These are phyloP conservation scores for Mimumesa dahlbomi DNA, from an alignment of 2,888 invertebrate genomes.

Conservation along the genomic window DNA sequence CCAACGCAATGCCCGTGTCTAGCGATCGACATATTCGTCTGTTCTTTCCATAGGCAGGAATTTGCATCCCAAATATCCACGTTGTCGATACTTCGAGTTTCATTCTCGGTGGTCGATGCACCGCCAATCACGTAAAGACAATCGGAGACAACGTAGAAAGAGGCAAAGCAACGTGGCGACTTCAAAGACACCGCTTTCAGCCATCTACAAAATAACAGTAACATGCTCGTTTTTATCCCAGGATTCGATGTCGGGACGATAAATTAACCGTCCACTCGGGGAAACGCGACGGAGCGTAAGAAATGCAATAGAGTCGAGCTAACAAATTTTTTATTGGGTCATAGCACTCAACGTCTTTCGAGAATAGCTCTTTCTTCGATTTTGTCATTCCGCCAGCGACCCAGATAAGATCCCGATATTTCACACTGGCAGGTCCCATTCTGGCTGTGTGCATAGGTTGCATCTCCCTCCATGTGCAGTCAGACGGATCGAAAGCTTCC, in stretches of 20 bases:
- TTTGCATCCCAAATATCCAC: slow-evolving; percentile 85
- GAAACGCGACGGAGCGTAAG: slow-evolving; percentile 9
- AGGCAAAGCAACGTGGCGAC: slow-evolving; percentile 74
- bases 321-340: slow-evolving; percentile 84
- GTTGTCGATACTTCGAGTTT: slow-evolving; percentile 82
- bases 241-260: background rate
- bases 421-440: slow-evolving; percentile 84
- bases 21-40: slow-evolving; percentile 84
- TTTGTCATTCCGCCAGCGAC: slow-evolving; percentile 87
- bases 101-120: slow-evolving; percentile 81
- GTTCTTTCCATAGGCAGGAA: slow-evolving; percentile 82
- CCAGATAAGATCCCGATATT: slow-evolving; percentile 86
- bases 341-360: slow-evolving; percentile 85
- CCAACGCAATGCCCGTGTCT: slow-evolving; percentile 86
- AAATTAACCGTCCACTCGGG: slow-evolving; percentile 18
- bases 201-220: slow-evolving; percentile 64
- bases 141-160: slow-evolving; percentile 77
- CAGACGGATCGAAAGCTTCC: slow-evolving; percentile 83
- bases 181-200: slow-evolving; percentile 65
- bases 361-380: slow-evolving; percentile 82
- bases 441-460: slow-evolving; percentile 83
- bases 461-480: slow-evolving; percentile 83
- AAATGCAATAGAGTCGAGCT: slow-evolving; percentile 57
- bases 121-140: slow-evolving; percentile 86
- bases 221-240: background rate